Percentiles rank a stretch among this genome's conserved stretches.
These are phyloP conservation scores for Meles meles DNA, from an alignment of 2,113 vertebrate genomes.

Conservation along the genomic window DNA sequence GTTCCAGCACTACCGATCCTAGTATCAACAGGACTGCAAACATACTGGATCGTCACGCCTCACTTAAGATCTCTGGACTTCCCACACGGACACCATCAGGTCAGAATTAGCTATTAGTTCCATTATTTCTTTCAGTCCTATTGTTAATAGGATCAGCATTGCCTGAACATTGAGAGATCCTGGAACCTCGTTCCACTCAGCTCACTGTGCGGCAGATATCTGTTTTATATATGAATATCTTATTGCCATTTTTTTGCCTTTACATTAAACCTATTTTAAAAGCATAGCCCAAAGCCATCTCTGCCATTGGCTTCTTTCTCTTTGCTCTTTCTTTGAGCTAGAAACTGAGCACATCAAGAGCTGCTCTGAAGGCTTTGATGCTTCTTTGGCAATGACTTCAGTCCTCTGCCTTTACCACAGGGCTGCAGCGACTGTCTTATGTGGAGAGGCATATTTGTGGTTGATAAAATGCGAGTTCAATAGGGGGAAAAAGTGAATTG, in stretches of 20 bases:
- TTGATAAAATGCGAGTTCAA: conserved; percentile 74
- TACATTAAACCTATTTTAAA: conserved; percentile 68
- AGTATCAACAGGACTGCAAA: background rate
- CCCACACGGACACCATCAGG: background rate
- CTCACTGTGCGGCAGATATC: conserved; percentile 41
- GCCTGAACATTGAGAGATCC: background rate
- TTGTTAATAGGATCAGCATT: background rate
- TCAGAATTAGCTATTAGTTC: background rate
- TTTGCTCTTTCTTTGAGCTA: conserved; percentile 46
- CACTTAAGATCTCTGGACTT: background rate
- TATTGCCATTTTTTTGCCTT: conserved; percentile 60
- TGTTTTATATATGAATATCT: conserved; percentile 53
- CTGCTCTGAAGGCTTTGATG: conserved; percentile 72
- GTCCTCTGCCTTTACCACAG: conserved; percentile 75
- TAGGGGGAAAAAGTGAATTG: conserved; percentile 65
- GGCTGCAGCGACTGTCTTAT: conserved; percentile 70
- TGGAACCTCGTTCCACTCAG: background rate
- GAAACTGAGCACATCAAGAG: conserved; percentile 67
- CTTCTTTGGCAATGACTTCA: conserved; percentile 69
- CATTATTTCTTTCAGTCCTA: background rate
- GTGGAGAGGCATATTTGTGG: conserved; percentile 77
- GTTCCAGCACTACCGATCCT: background rate
- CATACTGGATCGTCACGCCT: background rate
- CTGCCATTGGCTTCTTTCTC: background rate
- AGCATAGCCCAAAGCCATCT: conserved; percentile 62